Evolutionary conservation across 2,888 invertebrate species (phyloP).

Genomic region (Heliconius hortense): DNA sequence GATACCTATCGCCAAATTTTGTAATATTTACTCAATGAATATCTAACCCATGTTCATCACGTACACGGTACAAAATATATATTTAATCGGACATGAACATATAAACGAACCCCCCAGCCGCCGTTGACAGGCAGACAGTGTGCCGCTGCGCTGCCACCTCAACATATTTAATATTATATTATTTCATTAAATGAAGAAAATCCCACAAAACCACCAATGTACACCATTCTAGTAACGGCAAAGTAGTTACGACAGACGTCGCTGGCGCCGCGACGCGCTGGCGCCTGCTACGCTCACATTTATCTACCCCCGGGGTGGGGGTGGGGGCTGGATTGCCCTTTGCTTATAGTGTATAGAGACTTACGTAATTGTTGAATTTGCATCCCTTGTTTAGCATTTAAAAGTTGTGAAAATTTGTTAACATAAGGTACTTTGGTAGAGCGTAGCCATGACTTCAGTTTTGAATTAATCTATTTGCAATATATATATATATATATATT

Average conservation of each 20-base stretch:
- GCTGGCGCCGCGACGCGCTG: conserved; percentile 47
- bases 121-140: too few species aligned
- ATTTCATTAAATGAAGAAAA: not conserved
- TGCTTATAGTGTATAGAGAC: conserved; percentile 10
- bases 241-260: conserved; percentile 41
- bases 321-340: conserved; percentile 14
- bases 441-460: too few species aligned
- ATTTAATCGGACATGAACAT: too few species aligned
- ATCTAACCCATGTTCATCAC: too few species aligned
- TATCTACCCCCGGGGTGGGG: conserved; percentile 14
- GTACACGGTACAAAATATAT: too few species aligned
- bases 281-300: conserved; percentile 44
- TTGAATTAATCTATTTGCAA: too few species aligned
- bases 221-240: conserved; percentile 11
- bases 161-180: not conserved
- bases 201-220: conserved; percentile 31
- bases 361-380: conserved; percentile 15
- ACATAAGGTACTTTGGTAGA: not conserved
- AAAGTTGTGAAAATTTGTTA: not conserved
- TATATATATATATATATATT: too few species aligned
- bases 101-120: too few species aligned
- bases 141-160: not conserved
- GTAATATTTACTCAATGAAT: too few species aligned
- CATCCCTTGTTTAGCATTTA: conserved; percentile 4
- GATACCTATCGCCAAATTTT: too few species aligned